These are phyloP conservation scores for Falco cherrug DNA, from an alignment of 2,797 vertebrate genomes.

Conservation along the genomic window DNA sequence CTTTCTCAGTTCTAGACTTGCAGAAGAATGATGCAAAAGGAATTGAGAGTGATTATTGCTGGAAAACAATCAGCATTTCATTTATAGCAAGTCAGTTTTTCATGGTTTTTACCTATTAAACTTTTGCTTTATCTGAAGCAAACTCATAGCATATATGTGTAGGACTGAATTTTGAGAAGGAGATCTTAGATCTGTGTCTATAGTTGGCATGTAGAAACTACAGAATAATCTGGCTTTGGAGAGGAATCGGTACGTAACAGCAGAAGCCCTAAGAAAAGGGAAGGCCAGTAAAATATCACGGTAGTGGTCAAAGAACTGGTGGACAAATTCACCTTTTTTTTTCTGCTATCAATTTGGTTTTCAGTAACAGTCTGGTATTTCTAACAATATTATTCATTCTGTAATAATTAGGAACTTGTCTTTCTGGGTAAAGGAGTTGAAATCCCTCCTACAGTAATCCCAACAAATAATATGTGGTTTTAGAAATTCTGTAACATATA, in stretches of 20 bases:
- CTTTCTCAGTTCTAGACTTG: not conserved
- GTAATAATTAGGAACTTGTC: not conserved
- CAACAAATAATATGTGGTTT: not conserved
- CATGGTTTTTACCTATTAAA: not conserved
- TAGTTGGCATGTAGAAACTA: not conserved
- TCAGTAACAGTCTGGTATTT: not conserved
- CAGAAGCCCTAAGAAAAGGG: not conserved
- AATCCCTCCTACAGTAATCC: not conserved
- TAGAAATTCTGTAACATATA: not conserved
- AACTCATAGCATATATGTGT: not conserved
- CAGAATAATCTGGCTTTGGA: not conserved
- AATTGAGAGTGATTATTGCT: not conserved
- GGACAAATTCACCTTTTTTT: not conserved
- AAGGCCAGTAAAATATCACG: not conserved
- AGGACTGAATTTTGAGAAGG: not conserved
- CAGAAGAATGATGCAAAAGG: not conserved
- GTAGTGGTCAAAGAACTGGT: not conserved
- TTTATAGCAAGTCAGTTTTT: not conserved
- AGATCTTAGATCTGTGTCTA: not conserved
- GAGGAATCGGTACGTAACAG: not conserved
- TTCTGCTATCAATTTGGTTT: not conserved
- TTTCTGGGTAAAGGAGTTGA: not conserved
- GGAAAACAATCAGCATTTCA: not conserved
- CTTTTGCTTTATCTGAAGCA: not conserved
- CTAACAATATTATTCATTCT: not conserved